Percentiles rank a stretch among this genome's conserved stretches.
These are phyloP conservation scores for Drosophila littoralis DNA, from an alignment of 1,140 invertebrate species.

Conservation along the genomic window DNA sequence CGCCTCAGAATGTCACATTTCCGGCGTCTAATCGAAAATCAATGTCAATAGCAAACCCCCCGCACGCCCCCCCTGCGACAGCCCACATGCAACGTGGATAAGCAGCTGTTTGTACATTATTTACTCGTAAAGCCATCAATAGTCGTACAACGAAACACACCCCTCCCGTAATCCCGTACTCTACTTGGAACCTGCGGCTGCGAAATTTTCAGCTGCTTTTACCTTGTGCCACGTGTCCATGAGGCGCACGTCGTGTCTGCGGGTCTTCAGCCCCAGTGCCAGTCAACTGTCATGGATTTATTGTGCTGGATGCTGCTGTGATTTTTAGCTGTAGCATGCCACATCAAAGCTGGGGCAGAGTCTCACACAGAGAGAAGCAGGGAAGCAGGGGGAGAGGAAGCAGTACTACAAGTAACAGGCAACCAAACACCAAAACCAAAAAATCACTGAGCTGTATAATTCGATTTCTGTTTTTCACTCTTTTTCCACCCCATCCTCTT, in stretches of 20 bases:
- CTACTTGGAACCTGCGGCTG: slow-evolving; percentile 10
- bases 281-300: slow-evolving; percentile 81
- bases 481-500: slow-evolving; percentile 14
- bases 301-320: slow-evolving; percentile 64
- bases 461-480: slow-evolving; percentile 79
- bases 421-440: slow-evolving; percentile 82
- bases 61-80: not conserved
- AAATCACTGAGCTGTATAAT: slow-evolving; percentile 83
- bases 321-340: slow-evolving; percentile 80
- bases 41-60: slow-evolving; percentile 57
- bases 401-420: slow-evolving; percentile 72
- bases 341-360: slow-evolving; percentile 58
- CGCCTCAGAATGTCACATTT: slow-evolving; percentile 62
- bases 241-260: slow-evolving; percentile 33
- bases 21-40: slow-evolving; percentile 76
- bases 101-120: slow-evolving; percentile 83
- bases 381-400: not conserved
- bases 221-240: slow-evolving; percentile 48
- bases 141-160: slow-evolving; percentile 28
- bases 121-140: slow-evolving; percentile 81
- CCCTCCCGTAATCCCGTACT: slow-evolving; percentile 10
- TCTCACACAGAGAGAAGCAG: not conserved
- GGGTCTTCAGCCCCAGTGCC: slow-evolving; percentile 41
- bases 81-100: slow-evolving; percentile 58
- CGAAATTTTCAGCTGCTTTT: slow-evolving; percentile 40